Evolutionary conservation across 1,140 invertebrate species (phyloP).

Genomic region (Goniozus legneri): DNA sequence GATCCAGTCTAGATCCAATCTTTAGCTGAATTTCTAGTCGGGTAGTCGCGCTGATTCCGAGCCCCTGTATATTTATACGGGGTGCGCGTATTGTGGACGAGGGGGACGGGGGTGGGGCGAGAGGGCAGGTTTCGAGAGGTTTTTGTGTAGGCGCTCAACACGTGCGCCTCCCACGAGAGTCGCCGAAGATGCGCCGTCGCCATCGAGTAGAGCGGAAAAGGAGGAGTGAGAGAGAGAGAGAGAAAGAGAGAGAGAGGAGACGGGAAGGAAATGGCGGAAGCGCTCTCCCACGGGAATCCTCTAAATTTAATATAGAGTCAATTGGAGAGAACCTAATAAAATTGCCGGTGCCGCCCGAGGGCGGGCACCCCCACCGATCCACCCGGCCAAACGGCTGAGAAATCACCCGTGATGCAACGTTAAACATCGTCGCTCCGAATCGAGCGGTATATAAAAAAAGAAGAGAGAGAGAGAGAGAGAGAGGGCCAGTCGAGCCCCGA

Average conservation of each 20-base stretch:
- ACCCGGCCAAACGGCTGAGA: conserved; percentile 36
- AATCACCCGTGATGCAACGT: conserved; percentile 46
- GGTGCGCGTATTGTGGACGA: no score
- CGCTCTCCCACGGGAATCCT: conserved; percentile 38
- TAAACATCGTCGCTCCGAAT: conserved; percentile 46
- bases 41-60: no score
- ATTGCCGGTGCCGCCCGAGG: conserved; percentile 40
- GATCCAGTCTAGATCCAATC: no score
- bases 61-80: no score
- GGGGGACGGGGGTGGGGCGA: no score
- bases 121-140: no score
- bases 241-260: conserved; percentile 12
- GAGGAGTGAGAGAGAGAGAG: conserved; percentile 9
- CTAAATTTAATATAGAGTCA: conserved; percentile 52
- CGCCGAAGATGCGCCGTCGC: conserved; percentile 28
- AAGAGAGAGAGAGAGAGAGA: no score
- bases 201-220: no score
- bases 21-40: no score
- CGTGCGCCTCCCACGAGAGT: conserved; percentile 22
- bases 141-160: conserved; percentile 25
- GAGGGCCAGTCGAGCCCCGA: no score
- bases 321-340: conserved; percentile 53
- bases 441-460: conserved; percentile 6
- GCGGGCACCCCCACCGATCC: conserved; percentile 15
- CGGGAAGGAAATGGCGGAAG: conserved; percentile 18